phyloP scores from a whole-genome alignment of 2,113 vertebrate genomes.

The Chitala chitala region DNA sequence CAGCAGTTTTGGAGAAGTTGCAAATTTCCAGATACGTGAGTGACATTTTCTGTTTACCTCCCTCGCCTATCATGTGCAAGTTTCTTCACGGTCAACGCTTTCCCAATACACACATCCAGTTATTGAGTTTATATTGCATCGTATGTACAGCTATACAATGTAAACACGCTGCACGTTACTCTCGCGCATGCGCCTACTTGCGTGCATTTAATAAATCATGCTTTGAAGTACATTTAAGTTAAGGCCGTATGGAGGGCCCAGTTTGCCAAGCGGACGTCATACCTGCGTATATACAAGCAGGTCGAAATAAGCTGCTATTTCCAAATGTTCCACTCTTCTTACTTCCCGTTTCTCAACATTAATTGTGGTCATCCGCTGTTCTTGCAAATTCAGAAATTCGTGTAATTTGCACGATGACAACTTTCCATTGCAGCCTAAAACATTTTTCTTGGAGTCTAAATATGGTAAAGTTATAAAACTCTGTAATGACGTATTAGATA shows the following conservation, averaged over 20 bases:
- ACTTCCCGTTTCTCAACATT: conserved; percentile 19
- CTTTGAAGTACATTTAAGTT: no score
- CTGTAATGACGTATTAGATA: neutral
- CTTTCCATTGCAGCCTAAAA: neutral
- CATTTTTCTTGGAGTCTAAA: neutral
- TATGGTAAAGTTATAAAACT: neutral
- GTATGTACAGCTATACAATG: neutral
- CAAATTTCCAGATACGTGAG: neutral
- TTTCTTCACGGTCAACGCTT: neutral
- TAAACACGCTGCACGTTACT: no score
- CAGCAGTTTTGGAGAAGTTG: no score
- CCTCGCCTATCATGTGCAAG: neutral
- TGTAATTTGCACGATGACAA: neutral
- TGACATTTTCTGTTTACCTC: neutral
- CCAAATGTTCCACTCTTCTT: conserved; percentile 15
- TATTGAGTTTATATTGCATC: neutral
- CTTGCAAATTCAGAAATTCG: neutral
- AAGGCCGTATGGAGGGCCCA: no score
- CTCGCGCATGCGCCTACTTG: no score
- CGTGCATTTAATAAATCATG: no score
- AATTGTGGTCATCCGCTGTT: neutral
- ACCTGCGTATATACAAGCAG: neutral
- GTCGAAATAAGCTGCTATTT: conserved; percentile 7
- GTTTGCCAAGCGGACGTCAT: no score
- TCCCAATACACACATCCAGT: neutral